These are phyloP conservation scores for Capitulum mitella DNA, from an alignment of 2,888 invertebrate genomes.

Conservation along the genomic window DNA sequence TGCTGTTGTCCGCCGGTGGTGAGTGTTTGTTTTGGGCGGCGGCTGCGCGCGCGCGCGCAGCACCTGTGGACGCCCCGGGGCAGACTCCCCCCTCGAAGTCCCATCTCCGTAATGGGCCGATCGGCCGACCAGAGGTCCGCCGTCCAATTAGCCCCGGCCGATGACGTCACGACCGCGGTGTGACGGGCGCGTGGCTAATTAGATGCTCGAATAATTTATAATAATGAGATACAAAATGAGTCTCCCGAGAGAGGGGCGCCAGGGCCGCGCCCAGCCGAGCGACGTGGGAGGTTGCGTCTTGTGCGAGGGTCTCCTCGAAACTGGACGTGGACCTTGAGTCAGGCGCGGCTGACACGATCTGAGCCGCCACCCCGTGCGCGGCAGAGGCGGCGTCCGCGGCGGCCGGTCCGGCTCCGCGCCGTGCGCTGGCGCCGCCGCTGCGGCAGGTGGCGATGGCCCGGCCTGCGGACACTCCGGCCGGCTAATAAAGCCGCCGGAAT, in stretches of 20 bases:
- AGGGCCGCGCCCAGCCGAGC: background rate
- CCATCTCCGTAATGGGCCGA: background rate
- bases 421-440: background rate
- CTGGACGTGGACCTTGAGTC: no score
- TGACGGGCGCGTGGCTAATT: slow-evolving; percentile 18
- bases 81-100: background rate
- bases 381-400: no score
- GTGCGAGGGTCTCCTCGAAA: no score
- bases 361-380: no score
- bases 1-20: background rate
- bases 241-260: background rate
- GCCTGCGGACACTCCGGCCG: background rate
- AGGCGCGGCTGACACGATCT: no score
- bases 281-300: no score
- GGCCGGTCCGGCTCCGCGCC: no score
- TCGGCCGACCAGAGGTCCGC: background rate
- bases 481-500: slow-evolving; percentile 14
- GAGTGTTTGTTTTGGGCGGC: no score
- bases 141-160: background rate
- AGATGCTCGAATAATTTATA: slow-evolving; percentile 14
- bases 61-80: no score
- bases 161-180: background rate
- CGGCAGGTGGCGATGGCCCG: background rate
- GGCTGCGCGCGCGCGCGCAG: no score
- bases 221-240: slow-evolving; percentile 22